These are phyloP conservation scores for Alcis repandata DNA, from an alignment of 2,888 invertebrate genomes.

Conservation along the genomic window DNA sequence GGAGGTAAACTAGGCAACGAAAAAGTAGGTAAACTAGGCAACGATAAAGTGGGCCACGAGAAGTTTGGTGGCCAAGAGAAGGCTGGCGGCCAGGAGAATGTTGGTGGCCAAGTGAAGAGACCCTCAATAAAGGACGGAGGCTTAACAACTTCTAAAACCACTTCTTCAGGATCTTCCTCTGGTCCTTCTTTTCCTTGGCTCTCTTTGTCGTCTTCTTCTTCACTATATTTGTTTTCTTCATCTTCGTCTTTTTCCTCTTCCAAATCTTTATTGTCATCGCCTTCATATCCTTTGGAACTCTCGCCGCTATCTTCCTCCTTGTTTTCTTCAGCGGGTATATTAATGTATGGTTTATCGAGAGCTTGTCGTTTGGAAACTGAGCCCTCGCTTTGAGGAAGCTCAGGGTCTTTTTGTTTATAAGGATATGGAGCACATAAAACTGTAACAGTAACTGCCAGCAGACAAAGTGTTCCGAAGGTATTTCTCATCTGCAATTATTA, in stretches of 20 bases:
- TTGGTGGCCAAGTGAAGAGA: constrained; percentile 18
- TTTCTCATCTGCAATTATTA: constrained; percentile 60
- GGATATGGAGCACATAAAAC: constrained; percentile 55
- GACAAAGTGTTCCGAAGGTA: constrained; percentile 53
- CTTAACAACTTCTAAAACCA: constrained; percentile 13
- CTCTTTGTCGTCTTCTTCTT: constrained; percentile 6
- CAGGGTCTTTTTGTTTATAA: not conserved
- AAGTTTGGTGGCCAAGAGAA: constrained; percentile 24
- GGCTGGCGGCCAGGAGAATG: constrained; percentile 18
- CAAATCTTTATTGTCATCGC: not conserved
- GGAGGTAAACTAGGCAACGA: no score
- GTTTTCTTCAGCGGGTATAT: constrained; percentile 3
- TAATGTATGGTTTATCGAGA: not conserved
- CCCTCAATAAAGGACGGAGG: constrained; percentile 18
- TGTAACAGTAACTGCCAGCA: constrained; percentile 52
- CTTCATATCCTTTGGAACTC: constrained; percentile 15
- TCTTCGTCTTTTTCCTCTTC: constrained; percentile 20
- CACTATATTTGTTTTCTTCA: constrained; percentile 18
- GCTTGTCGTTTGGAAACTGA: constrained; percentile 25
- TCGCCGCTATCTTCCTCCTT: constrained; percentile 13
- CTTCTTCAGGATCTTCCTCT: constrained; percentile 26
- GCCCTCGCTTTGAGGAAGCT: constrained; percentile 2
- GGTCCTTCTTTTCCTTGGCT: constrained; percentile 23
- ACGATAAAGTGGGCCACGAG: not conserved
- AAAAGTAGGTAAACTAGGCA: constrained; percentile 1